Base-by-base conservation (phyloP, 2,113 vertebrate species). In the Cottus gobio region DNA sequence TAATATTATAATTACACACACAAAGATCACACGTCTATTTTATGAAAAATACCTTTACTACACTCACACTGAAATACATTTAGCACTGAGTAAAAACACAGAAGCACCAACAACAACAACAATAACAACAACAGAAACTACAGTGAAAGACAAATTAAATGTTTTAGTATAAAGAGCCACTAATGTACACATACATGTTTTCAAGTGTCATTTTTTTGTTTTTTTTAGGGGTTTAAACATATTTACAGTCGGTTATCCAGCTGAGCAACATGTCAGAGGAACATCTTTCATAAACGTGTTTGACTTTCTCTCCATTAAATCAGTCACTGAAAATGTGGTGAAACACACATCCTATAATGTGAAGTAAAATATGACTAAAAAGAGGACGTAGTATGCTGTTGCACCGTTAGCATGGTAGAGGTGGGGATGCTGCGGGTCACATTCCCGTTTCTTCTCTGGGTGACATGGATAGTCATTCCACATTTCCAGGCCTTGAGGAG, bases 11-110 rank as follows among this genome's bases (percentile, higher is more conserved):
- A 37, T 12, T 7, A 42, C 16, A 68, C 16, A 68, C 48, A 60
- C 4, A 72, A 63, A 79, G 31, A 34, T 36, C 7, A 58, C 52
- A n/a, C 4, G 1, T 61, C 0, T 65, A 1, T 22, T 78, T 79
- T 69, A 26, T 71, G 39, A 82, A 89, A 86, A 89, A 87, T 62
- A 82, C 30, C 12, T 89, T 89, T 88, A 85, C 64, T 87, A 54
- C 71, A 77, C 56, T 26, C 71, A 82, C 71, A 76, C 3, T 64
- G 24, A 61, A 69, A 80, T 22, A 82, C 80, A 85, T 75, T 74
- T 36, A 83, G 20, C 71, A 77, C 69, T 71, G 60, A 65, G 52
- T 75, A 89, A 78, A 75, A 80, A 84, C 74, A 85, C 80, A 69
- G 48, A 75, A 48, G 20, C 65, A 80, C 71, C 30, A 31, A 31